Evolutionary conservation across 2,797 vertebrate species (phyloP), one percentile per base, ranked within the genome.

Genomic region (Apogon talboti): DNA sequence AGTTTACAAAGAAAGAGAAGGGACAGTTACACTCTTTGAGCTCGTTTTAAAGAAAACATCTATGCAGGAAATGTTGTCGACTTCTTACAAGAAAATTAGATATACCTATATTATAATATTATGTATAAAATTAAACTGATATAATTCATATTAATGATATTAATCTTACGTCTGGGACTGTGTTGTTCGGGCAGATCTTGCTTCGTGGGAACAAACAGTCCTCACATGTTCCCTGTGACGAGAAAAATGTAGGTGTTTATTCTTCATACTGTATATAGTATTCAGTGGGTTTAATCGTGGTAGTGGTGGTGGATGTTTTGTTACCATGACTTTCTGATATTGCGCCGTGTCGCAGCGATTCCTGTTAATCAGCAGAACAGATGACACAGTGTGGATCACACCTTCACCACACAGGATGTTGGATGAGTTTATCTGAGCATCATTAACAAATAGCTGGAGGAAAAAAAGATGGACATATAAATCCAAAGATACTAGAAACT

Each of bases 321-420:
- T 43, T 64, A 94, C 93, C 85, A 0, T 1, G 3, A 84, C 1
- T 13, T 11, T 44, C 3, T 1, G 9, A 18, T 13, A 46, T 0
- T 19, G 37, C 0, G 90, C 89, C 30, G 11, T 80, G 40, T 98
- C 96, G 30, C 98, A 99, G 87, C 95, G 95, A 46, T 99, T 99
- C 83, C 90, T 94, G 85, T 90, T 92, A 76, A 98, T 93, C 77
- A 90, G 90, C 56, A 99, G 87, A 33, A 99, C 96, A 2, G 93
- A 92, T 1, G 89, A 90, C 74, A 99, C 56, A 0, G 93, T 92
- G 6, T 99, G 97, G 54, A 99, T 93, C 78, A 98, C 95, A 38
- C 97, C 98, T 51, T 94, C 94, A 76, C 92, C 91, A 1, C 93
- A 95, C 77, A 94, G 88, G 43, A 95, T 76, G 52, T 98, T 95